Evolutionary conservation across 2,113 vertebrate species (phyloP).

Genomic region (Sylvietta virens): DNA sequence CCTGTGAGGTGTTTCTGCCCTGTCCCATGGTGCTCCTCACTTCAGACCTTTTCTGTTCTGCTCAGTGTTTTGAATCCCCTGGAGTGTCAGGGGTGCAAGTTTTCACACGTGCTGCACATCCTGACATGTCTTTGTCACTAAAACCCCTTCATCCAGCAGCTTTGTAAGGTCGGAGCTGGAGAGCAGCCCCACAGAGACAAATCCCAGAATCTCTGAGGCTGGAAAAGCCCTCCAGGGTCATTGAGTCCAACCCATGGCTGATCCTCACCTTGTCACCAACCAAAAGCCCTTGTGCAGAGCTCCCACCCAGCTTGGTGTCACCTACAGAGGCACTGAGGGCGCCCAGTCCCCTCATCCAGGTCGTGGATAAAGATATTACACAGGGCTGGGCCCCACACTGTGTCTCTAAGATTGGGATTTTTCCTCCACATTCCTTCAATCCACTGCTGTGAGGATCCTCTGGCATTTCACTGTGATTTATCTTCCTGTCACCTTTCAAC

Average conservation of each 20-base stretch:
- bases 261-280: not conserved
- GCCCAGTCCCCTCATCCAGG: not conserved
- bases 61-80: not conserved
- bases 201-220: not conserved
- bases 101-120: not conserved
- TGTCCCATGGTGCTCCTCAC: not conserved
- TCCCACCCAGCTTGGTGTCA: not conserved
- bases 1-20: not conserved
- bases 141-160: not conserved
- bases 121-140: not conserved
- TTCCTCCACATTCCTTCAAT: not conserved
- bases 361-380: not conserved
- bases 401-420: not conserved
- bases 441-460: not conserved
- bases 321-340: not conserved
- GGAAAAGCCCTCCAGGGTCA: not conserved
- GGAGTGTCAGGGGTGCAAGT: not conserved
- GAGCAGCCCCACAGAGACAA: not conserved
- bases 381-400: not conserved
- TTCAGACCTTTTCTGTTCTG: not conserved
- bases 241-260: accelerated
- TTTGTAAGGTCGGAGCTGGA: not conserved
- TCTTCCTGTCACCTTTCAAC: not conserved
- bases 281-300: not conserved
- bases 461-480: not conserved